Base-by-base conservation (phyloP, 2,113 vertebrate species). In the Heterochromis multidens region DNA sequence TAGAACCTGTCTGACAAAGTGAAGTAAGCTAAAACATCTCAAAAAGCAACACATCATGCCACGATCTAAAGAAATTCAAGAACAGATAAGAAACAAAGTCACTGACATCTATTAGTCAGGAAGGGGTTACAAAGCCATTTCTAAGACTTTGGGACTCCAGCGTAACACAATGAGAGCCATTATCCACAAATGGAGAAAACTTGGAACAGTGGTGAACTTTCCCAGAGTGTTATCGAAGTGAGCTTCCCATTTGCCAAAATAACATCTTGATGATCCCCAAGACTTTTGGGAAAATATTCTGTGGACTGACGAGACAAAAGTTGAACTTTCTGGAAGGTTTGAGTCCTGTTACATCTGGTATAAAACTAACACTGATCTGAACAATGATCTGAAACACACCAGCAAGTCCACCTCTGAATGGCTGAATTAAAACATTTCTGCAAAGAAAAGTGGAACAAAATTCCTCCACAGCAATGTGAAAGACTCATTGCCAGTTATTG, bases 361-460 rank as follows among this genome's bases (percentile, higher is more conserved):
- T 61, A 33, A 61, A 60, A 17, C 23, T 8, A 59, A 13, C 57
- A 59, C 27, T 23, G 1, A 65, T 37, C 37, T 43, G n/a, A 40
- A 67, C 23, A 67, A 25, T 10, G 2, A 67, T 43, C 13, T 67
- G n/a, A 67, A 67, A 67, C 35, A 67, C n/a, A n/a, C n/a, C n/a
- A 67, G n/a, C 4, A 17, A 43, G 7, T 43, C n/a, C 63, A 67
- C 37, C 37, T 67, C 35, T 43, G 35, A 67, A 43, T 0, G 0
- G 46, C 46, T 49, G 5, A 49, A 17, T 17, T 49, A 49, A 49
- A 49, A 17, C 5, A 17, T 2, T 49, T 49, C 46, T 49, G 46
- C 46, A 49, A 17, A 17, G 46, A 49, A 7, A 5, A 17, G 5
- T 14, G 2, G 46, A 14, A 2, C 3, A 11, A 40, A 40, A 11